Conservation (phyloP, 2,888 invertebrate genomes). For the Priocnemis perturbator region DNA sequence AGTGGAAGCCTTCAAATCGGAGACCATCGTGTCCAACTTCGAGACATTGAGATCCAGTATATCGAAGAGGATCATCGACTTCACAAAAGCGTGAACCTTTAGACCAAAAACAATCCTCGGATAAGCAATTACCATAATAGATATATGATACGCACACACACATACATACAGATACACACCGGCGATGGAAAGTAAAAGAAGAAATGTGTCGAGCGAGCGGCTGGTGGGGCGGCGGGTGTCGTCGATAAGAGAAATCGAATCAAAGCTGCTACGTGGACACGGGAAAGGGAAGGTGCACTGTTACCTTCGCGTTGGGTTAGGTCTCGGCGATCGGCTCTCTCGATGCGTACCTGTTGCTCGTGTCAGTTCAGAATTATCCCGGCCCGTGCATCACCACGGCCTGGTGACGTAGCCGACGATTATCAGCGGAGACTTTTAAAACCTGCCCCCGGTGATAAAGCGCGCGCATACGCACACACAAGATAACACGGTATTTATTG, state of each 20-base stretch:
- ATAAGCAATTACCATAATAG: too few relatives aligned
- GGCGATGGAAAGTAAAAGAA: slow-evolving; percentile 35
- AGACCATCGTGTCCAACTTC: too few relatives aligned
- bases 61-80: too few relatives aligned
- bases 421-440: not conserved
- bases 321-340: slow-evolving; percentile 20
- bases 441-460: slow-evolving; percentile 21
- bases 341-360: slow-evolving; percentile 48
- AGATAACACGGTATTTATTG: slow-evolving; percentile 30
- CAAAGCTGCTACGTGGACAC: slow-evolving; percentile 50
- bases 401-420: not conserved
- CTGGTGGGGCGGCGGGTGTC: slow-evolving; percentile 43
- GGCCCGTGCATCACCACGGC: not conserved
- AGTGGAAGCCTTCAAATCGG: too few relatives aligned
- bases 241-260: slow-evolving; percentile 57
- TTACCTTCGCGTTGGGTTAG: slow-evolving; percentile 33
- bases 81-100: too few relatives aligned
- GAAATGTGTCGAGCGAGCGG: slow-evolving; percentile 15
- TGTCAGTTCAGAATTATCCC: not conserved
- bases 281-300: slow-evolving; percentile 50
- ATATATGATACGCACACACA: too few relatives aligned
- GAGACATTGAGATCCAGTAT: too few relatives aligned
- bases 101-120: too few relatives aligned
- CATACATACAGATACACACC: not conserved
- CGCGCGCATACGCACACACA: not conserved